phyloP scores from a whole-genome alignment of 2,113 vertebrate genomes.

The Syngnathus scovelli region DNA sequence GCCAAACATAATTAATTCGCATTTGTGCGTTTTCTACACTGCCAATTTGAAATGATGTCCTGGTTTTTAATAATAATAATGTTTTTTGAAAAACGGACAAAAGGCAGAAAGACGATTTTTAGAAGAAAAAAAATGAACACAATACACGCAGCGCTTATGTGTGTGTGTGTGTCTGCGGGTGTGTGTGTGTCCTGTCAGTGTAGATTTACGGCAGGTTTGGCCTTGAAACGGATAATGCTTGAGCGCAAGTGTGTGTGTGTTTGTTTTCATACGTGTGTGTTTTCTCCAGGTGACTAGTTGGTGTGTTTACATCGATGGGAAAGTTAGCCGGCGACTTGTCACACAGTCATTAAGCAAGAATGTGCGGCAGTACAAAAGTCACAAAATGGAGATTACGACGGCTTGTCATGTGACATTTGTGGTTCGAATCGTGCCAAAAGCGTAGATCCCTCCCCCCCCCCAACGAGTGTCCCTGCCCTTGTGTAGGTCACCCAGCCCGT shows the following conservation, averaged over 20 bases:
- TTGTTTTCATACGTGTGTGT: slow-evolving; percentile 17
- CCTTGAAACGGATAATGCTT: slow-evolving; percentile 46
- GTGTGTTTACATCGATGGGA: slow-evolving; percentile 48
- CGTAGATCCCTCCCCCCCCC: slow-evolving; percentile 29
- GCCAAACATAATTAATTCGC: no score
- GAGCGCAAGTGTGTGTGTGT: slow-evolving; percentile 34
- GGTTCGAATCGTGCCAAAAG: slow-evolving; percentile 90
- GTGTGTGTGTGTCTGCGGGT: slow-evolving; percentile 4
- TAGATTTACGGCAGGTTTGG: slow-evolving; percentile 55
- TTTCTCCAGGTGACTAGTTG: slow-evolving; percentile 57
- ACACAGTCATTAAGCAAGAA: slow-evolving; percentile 5
- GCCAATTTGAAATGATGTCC: no score
- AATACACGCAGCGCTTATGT: no score
- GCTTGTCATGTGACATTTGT: background rate
- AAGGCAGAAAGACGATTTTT: no score
- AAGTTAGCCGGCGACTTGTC: slow-evolving; percentile 45
- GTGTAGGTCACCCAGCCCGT: background rate
- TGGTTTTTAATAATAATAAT: no score
- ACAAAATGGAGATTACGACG: background rate
- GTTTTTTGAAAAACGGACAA: no score
- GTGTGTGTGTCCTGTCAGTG: slow-evolving; percentile 25
- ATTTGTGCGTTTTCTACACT: no score
- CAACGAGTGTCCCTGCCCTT: background rate
- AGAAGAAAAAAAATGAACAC: no score
- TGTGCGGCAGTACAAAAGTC: slow-evolving; percentile 8